Conservation (phyloP, 64 coral and sea anemone genomes). For the Cladopsammia gracilis region DNA sequence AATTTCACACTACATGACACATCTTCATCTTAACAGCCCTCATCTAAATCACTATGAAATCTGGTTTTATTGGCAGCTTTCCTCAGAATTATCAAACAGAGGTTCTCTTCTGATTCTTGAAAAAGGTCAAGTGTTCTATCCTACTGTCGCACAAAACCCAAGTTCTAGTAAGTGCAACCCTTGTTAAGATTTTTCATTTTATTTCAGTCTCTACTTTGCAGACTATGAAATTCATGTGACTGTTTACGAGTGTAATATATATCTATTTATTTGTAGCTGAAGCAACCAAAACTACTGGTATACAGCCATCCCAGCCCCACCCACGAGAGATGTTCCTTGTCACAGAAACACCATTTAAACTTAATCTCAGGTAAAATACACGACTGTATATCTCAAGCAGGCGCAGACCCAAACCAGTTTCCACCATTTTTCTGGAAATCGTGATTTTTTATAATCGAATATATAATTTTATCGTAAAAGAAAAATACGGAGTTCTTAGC, state of each 20-base stretch:
- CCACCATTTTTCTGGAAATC: too few species aligned
- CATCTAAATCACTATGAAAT: too few species aligned
- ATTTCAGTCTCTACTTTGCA: neutral
- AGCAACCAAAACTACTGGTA: slow-evolving; percentile 45
- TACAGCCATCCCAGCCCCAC: slow-evolving; percentile 71
- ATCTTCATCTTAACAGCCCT: too few species aligned
- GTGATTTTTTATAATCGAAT: too few species aligned
- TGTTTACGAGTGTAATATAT: neutral
- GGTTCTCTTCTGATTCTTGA: slow-evolving; percentile 21
- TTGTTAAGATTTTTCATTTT: neutral
- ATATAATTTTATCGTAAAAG: neutral
- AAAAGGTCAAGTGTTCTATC: slow-evolving; percentile 40
- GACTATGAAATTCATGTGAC: neutral
- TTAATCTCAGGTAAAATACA: slow-evolving; percentile 76
- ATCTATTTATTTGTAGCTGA: neutral
- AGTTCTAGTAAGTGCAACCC: neutral
- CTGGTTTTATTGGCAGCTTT: neutral
- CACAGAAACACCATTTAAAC: slow-evolving; percentile 80
- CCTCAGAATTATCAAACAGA: neutral
- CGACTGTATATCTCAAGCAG: too few species aligned
- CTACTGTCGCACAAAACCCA: neutral
- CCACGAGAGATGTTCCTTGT: slow-evolving; percentile 90
- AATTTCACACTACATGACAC: too few species aligned
- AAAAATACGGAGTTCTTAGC: too few species aligned
- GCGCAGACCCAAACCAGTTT: too few species aligned